Base-by-base conservation (phyloP, 2,888 invertebrate species). In the Pelosia muscerda region DNA sequence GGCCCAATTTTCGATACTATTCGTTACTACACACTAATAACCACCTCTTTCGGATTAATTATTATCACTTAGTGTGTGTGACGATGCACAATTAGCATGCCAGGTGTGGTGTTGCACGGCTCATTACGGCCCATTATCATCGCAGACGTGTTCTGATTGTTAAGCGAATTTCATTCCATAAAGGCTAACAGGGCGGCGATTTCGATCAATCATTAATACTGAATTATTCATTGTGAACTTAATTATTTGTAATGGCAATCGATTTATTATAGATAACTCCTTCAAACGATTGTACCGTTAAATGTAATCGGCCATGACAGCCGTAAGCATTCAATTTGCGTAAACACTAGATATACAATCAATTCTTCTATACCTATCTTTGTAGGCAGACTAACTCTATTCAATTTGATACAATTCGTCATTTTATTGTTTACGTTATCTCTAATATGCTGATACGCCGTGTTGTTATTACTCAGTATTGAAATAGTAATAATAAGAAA, bases 91-190 rank as follows among this genome's bases (percentile, higher is more conserved):
- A 87, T 91, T 89, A 89, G 83, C 86, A 92, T 92, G 88, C 91
- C 83, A 82, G 86, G 84, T 87, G 87, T 78, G 78, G 78, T 79
- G 82, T 78, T 79, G 73, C 77, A 84, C 74, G 83, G 83, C 87
- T 91, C 88, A 90, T 93, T 92, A 93, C 84, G 72, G 84, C 73
- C 90, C 89, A 91, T 92, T 91, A 93, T 87, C 83, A 84, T 84
- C 84, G 84, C 82, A 79, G 75, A 90, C 93, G 91, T 92, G 93
- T 81, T 74, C 79, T 74, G 92, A 83, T 84, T 92, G 77, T 75
- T 71, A 83, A 92, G 84, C 66, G 70, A 78, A 81, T 84, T 83
- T 84, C 85, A 82, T 82, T 84, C 88, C 88, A 84, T 85, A 83
- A 79, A 66, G 68, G 77, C 81, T 78, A 79, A 85, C 82, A 83